These are phyloP conservation scores for Tolmerus cingulatus DNA, from an alignment of 2,888 invertebrate genomes.

Conservation along the genomic window DNA sequence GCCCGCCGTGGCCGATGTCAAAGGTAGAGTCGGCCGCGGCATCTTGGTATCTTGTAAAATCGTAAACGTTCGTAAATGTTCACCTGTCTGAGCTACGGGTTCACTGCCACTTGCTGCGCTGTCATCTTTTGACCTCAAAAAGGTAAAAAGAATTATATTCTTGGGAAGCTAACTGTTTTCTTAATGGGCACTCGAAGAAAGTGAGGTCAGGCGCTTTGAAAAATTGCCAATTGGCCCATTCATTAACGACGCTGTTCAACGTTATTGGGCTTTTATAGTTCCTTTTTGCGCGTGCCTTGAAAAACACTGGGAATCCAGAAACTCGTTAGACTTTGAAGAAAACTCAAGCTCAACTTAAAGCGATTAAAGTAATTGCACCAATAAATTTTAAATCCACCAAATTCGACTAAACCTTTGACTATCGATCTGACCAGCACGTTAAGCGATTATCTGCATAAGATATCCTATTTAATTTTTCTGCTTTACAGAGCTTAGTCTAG, in stretches of 20 bases:
- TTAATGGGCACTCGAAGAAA: constrained; percentile 20
- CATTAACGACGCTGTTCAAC: background rate
- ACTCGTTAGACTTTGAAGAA: background rate
- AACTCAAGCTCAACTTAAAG: background rate
- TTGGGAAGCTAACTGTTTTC: constrained; percentile 1
- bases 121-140: constrained; percentile 24
- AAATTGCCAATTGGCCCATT: background rate
- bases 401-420: background rate
- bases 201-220: background rate
- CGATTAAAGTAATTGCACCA: background rate
- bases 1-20: constrained; percentile 15
- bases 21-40: constrained; percentile 15
- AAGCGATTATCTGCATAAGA: no score
- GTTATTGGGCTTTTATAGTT: background rate
- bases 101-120: constrained; percentile 21
- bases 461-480: no score
- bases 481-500: no score
- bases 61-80: constrained; percentile 33
- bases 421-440: no score
- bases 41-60: constrained; percentile 19
- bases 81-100: constrained; percentile 26
- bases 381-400: background rate
- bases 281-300: background rate
- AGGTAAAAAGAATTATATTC: background rate
- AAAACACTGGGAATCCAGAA: background rate